phyloP scores from a whole-genome alignment of 2,797 vertebrate species.

The Xenopus petersii region DNA sequence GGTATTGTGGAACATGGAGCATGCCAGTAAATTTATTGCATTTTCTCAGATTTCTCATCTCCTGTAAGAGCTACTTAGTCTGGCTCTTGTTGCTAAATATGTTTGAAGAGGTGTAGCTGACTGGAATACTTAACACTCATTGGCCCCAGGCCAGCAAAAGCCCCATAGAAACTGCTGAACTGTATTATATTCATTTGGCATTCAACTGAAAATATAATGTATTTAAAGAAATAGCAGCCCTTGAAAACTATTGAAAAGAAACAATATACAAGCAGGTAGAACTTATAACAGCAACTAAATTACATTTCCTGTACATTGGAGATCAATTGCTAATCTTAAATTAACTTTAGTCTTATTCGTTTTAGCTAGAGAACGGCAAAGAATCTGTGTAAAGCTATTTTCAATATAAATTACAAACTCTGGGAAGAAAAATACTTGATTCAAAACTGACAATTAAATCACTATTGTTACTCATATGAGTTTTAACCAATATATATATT shows the following conservation, averaged over 20 bases:
- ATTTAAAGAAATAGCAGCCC: conserved; percentile 11
- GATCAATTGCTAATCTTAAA: not conserved
- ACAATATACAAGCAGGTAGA: not conserved
- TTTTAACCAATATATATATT: too few relatives aligned
- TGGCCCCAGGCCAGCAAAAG: conserved; percentile 30
- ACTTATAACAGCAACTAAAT: too few relatives aligned
- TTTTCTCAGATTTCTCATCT: conserved; percentile 40
- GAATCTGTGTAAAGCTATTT: not conserved
- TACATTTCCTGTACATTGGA: too few relatives aligned
- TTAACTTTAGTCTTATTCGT: not conserved
- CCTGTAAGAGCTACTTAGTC: conserved; percentile 41
- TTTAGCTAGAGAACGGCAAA: not conserved
- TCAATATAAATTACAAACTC: too few relatives aligned
- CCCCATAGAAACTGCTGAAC: conserved; percentile 25
- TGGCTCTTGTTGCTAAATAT: conserved; percentile 42
- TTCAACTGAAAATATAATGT: conserved; percentile 4
- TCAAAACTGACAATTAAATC: too few relatives aligned
- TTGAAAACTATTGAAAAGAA: not conserved
- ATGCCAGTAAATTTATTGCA: conserved; percentile 46
- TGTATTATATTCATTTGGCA: conserved; percentile 5
- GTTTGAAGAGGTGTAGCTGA: conserved; percentile 47
- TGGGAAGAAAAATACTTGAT: too few relatives aligned
- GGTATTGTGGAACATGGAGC: conserved; percentile 13
- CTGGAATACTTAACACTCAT: conserved; percentile 41
- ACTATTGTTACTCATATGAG: too few relatives aligned